phyloP scores from a whole-genome alignment of 2,113 vertebrate genomes.

The Catharus minimus region DNA sequence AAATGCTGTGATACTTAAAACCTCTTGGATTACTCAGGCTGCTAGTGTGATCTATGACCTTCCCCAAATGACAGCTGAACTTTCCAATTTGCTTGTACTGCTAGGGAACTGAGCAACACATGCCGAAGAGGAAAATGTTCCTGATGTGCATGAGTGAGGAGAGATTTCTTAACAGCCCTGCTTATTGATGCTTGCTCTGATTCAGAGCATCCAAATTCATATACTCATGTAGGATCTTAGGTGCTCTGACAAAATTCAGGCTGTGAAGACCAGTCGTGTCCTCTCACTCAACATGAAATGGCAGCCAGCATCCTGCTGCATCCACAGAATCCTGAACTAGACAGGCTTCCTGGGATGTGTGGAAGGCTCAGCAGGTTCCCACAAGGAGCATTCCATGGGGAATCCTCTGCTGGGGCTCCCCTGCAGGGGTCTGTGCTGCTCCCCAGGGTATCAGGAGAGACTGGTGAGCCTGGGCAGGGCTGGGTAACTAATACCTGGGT shows the following conservation, averaged over 20 bases:
- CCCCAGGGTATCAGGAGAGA: rapidly evolving
- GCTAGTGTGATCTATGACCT: conserved; percentile 80
- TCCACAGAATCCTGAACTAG: neutral
- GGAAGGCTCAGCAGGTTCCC: neutral
- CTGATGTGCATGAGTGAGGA: conserved; percentile 70
- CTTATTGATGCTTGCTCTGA: conserved; percentile 16
- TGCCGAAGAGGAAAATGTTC: conserved; percentile 66
- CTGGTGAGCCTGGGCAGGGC: neutral
- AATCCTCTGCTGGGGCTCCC: neutral
- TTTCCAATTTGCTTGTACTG: conserved; percentile 75
- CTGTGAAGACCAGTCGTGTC: neutral
- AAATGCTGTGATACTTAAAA: conserved; percentile 82
- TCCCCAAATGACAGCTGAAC: conserved; percentile 80
- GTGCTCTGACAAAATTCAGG: neutral
- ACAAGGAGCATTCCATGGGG: neutral
- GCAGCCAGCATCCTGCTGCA: neutral
- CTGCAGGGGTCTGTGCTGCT: neutral
- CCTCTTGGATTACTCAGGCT: conserved; percentile 79
- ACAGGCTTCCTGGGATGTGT: rapidly evolving
- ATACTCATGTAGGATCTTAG: neutral
- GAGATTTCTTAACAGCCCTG: conserved; percentile 48
- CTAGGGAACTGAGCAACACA: conserved; percentile 68
- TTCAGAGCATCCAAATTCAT: neutral
- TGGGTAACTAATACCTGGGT: neutral
- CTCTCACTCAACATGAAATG: neutral